Conservation (phyloP, 64 coral and sea anemone species). For the Anthopleura sola region DNA sequence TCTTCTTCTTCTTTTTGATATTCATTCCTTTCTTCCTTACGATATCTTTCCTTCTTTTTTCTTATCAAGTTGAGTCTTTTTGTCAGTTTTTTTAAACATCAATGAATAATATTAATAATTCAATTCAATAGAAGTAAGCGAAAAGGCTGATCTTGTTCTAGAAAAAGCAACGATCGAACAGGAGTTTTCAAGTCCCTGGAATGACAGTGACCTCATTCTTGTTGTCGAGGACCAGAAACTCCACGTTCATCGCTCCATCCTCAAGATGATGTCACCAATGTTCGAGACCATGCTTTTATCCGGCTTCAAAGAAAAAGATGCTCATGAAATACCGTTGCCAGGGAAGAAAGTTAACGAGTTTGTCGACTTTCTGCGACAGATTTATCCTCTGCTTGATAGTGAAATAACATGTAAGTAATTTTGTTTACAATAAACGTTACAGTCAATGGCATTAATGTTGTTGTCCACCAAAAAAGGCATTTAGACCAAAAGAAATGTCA, state of each 20-base stretch:
- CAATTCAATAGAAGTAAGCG: neutral
- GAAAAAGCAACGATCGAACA: neutral
- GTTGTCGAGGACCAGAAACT: conserved; percentile 48
- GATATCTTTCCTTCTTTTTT: neutral
- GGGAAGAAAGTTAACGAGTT: conserved; percentile 45
- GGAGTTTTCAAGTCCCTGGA: conserved; percentile 55
- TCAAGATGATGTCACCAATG: conserved; percentile 48
- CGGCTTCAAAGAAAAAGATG: conserved; percentile 14
- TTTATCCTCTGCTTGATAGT: conserved; percentile 15
- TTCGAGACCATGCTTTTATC: conserved; percentile 51
- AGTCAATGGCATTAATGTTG: too few relatives aligned
- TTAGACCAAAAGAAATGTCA: too few relatives aligned
- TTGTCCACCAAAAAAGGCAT: too few relatives aligned
- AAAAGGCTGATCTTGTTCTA: neutral
- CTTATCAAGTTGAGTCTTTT: neutral
- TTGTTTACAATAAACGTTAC: too few relatives aligned
- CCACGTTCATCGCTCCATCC: conserved; percentile 48
- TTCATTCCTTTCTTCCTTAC: too few relatives aligned
- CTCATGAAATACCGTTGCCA: conserved; percentile 27
- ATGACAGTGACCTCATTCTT: conserved; percentile 53
- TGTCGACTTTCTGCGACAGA: conserved; percentile 29
- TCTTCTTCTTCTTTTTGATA: too few relatives aligned
- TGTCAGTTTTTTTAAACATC: neutral
- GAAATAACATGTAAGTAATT: neutral
- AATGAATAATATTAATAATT: neutral